These are phyloP conservation scores for Tylochromis polylepis DNA, from an alignment of 2,113 vertebrate genomes.

Conservation along the genomic window DNA sequence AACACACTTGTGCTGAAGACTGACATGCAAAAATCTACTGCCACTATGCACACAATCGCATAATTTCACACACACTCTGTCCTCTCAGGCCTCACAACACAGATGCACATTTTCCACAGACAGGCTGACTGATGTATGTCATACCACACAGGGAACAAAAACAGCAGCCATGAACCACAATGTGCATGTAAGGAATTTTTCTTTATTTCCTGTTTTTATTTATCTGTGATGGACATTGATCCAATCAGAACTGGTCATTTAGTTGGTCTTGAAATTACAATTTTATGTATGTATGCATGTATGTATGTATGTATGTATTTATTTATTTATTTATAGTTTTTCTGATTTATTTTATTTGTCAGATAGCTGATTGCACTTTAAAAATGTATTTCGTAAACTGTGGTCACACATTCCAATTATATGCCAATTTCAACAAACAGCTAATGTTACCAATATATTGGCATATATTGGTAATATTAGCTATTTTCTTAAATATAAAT, in stretches of 20 bases:
- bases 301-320: not conserved
- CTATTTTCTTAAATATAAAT: not conserved
- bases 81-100: not conserved
- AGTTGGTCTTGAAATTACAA: not conserved
- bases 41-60: not conserved
- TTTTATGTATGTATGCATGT: not conserved
- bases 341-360: not conserved
- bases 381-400: not conserved
- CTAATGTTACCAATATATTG: not conserved
- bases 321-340: not conserved
- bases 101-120: slow-evolving; percentile 36
- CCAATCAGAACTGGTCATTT: not conserved
- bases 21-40: slow-evolving; percentile 10
- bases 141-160: slow-evolving; percentile 38
- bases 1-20: slow-evolving; percentile 7
- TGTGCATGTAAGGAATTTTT: not conserved
- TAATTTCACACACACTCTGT: not conserved
- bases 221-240: not conserved
- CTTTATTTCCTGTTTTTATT: not conserved
- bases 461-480: not conserved
- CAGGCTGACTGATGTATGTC: slow-evolving; percentile 41
- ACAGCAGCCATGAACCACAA: not conserved
- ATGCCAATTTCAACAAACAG: not conserved
- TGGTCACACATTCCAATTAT: not conserved
- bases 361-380: not conserved